Conservation (phyloP, 2,888 invertebrate species). For the Pedicia rivosa region DNA sequence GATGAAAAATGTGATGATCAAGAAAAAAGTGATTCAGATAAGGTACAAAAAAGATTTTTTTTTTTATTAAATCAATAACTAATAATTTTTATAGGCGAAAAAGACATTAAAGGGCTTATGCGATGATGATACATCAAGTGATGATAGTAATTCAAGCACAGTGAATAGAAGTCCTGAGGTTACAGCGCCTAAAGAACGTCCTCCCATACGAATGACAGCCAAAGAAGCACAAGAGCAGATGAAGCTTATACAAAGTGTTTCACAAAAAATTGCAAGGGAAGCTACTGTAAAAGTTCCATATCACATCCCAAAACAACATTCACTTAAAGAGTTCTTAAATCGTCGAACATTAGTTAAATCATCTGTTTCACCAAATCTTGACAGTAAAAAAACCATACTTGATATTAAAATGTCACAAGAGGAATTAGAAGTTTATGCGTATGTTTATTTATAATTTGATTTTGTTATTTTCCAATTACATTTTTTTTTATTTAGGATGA, state of each 20-base stretch:
- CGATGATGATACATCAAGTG: too few relatives aligned
- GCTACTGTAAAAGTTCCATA: conserved; percentile 54
- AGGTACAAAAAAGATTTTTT: too few relatives aligned
- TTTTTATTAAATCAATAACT: too few relatives aligned
- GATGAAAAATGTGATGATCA: too few relatives aligned
- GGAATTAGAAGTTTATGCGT: conserved; percentile 48
- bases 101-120: too few relatives aligned
- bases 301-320: conserved; percentile 65
- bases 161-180: too few relatives aligned
- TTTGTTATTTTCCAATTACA: not conserved
- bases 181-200: too few relatives aligned
- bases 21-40: too few relatives aligned
- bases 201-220: too few relatives aligned
- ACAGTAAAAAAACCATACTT: conserved; percentile 31
- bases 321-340: conserved; percentile 61
- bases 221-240: conserved; percentile 51
- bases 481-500: conserved; percentile 33
- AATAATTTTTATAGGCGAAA: too few relatives aligned
- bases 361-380: conserved; percentile 22
- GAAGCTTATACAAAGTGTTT: conserved; percentile 66
- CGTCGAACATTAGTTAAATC: conserved; percentile 23
- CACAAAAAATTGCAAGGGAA: conserved; percentile 65
- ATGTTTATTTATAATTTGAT: conserved; percentile 16
- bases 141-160: too few relatives aligned
- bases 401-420: conserved; percentile 50